Percentiles rank a stretch among this genome's conserved stretches.
Conservation (phyloP, 2,888 invertebrate genomes). For the Sclerodermus sp. region DNA sequence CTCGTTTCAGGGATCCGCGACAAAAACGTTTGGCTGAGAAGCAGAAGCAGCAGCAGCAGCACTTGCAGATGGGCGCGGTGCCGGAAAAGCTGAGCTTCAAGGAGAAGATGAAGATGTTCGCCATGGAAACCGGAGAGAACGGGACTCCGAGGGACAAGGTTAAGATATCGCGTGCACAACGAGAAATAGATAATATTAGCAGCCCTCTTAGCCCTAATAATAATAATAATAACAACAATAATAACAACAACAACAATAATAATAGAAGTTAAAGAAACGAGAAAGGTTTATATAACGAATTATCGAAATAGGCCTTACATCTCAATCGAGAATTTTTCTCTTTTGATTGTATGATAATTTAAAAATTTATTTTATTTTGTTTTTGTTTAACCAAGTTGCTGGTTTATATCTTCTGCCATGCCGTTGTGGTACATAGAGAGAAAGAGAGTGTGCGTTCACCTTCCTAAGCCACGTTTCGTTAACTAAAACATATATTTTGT, state of each 20-base stretch:
- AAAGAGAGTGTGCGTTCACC: too few relatives aligned
- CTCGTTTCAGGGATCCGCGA: constrained; percentile 86
- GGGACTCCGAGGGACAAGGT: constrained; percentile 93
- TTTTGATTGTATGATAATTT: not conserved
- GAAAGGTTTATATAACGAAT: not conserved
- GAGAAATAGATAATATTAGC: constrained; percentile 80
- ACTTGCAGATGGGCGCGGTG: constrained; percentile 67
- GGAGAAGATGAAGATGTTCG: constrained; percentile 99
- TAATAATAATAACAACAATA: constrained; percentile 34
- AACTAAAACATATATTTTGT: not conserved
- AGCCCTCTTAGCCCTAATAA: constrained; percentile 54
- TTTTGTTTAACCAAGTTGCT: not conserved
- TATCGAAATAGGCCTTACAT: not conserved
- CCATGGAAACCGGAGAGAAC: constrained; percentile 91
- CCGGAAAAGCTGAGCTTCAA: constrained; percentile 95
- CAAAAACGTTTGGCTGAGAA: constrained; percentile 83
- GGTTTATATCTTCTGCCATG: not conserved
- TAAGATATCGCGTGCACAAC: constrained; percentile 92
- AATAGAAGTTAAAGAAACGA: constrained; percentile 23
- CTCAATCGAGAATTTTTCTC: not conserved
- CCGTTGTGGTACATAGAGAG: not conserved
- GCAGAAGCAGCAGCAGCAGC: constrained; percentile 65
- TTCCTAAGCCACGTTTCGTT: not conserved
- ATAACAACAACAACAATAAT: constrained; percentile 23
- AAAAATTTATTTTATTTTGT: not conserved